phyloP scores from a whole-genome alignment of 2,113 vertebrate species.

The Daboia siamensis region DNA sequence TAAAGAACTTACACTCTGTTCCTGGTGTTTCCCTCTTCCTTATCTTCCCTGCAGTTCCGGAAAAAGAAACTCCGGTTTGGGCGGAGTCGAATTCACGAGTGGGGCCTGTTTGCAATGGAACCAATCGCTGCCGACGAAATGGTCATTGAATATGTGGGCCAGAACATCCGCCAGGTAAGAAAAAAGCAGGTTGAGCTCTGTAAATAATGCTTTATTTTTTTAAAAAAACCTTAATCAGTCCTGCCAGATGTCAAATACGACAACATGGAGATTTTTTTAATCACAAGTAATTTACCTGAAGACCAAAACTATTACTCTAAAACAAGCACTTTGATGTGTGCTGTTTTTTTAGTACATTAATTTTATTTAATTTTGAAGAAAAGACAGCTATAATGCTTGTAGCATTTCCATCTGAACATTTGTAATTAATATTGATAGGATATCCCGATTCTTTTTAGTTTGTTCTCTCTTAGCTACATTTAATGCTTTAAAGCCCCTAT shows the following conservation, averaged over 20 bases:
- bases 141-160: conserved; percentile 96
- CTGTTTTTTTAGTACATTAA: background rate
- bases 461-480: background rate
- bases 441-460: background rate
- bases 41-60: conserved; percentile 78
- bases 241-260: background rate
- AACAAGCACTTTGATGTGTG: background rate
- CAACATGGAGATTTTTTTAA: background rate
- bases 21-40: background rate
- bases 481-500: background rate
- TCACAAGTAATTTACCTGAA: background rate
- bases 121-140: conserved; percentile 94
- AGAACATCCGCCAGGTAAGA: conserved; percentile 90
- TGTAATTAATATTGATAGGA: background rate
- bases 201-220: background rate
- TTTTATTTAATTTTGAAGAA: background rate
- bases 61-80: conserved; percentile 93
- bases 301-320: background rate
- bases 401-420: background rate
- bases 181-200: background rate
- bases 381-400: background rate
- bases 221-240: background rate
- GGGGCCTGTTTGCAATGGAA: conserved; percentile 95
- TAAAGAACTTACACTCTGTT: background rate
- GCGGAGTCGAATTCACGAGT: conserved; percentile 91